Conservation (phyloP, 2,797 vertebrate species). For the Gambelia wislizenii region DNA sequence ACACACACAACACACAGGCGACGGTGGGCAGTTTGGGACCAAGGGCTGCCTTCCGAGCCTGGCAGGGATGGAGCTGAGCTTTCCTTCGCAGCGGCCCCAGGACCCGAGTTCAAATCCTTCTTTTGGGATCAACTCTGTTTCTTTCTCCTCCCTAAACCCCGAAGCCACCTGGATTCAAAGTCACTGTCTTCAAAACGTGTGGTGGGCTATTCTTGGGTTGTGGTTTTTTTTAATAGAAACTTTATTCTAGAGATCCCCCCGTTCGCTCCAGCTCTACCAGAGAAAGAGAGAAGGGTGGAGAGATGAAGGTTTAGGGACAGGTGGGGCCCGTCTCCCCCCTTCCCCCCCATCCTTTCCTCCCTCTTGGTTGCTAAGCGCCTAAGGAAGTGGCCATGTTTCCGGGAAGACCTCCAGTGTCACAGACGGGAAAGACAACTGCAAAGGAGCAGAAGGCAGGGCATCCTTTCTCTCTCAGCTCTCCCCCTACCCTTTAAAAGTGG, state of each 20-base stretch:
- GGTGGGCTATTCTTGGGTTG: no score
- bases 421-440: background rate
- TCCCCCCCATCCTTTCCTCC: constrained; percentile 18
- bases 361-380: constrained; percentile 62
- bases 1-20: no score
- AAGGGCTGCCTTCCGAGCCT: no score
- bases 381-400: constrained; percentile 52
- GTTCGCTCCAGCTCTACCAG: background rate
- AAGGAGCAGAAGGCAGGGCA: background rate
- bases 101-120: no score
- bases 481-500: background rate
- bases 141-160: background rate
- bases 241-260: background rate
- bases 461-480: background rate
- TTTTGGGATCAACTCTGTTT: no score
- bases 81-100: no score
- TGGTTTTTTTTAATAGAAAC: background rate
- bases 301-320: background rate
- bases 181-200: accelerated
- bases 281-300: background rate
- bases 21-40: no score
- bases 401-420: constrained; percentile 39
- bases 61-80: no score
- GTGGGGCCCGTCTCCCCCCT: constrained; percentile 35
- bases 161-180: background rate